Conservation (phyloP, 1,140 invertebrate genomes). For the Temnothorax nylanderi region DNA sequence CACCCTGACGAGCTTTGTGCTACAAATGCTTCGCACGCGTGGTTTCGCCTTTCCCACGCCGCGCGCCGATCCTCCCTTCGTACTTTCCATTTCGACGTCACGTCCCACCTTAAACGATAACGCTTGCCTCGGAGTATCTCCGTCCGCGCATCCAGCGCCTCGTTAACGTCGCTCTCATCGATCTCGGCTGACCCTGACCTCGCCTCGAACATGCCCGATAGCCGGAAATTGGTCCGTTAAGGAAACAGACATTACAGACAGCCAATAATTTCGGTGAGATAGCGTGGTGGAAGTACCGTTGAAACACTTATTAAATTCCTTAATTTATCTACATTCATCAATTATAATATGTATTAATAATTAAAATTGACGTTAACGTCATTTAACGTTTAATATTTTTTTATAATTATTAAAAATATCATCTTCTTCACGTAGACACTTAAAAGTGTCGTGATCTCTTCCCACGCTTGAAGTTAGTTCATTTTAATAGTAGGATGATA, state of each 20-base stretch:
- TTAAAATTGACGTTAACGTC: background rate
- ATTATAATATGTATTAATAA: background rate
- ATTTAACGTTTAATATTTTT: background rate
- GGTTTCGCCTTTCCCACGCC: background rate
- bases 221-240: slow-evolving; percentile 54
- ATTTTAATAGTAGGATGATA: slow-evolving; percentile 3
- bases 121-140: slow-evolving; percentile 49
- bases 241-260: slow-evolving; percentile 37
- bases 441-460: background rate
- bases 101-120: slow-evolving; percentile 50
- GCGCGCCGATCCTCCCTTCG: slow-evolving; percentile 7
- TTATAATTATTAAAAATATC: background rate
- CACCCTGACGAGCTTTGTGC: slow-evolving; percentile 69
- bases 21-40: slow-evolving; percentile 70
- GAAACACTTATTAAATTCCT: slow-evolving; percentile 1
- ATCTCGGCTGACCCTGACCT: slow-evolving; percentile 56
- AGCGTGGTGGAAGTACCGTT: slow-evolving; percentile 17
- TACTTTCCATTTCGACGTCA: slow-evolving; percentile 59
- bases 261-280: background rate
- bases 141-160: slow-evolving; percentile 47
- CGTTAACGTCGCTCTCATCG: slow-evolving; percentile 58
- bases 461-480: background rate
- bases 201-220: slow-evolving; percentile 52
- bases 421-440: background rate
- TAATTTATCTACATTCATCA: background rate